Conservation (phyloP, 2,888 invertebrate species). For the Tryphoninae sp. region DNA sequence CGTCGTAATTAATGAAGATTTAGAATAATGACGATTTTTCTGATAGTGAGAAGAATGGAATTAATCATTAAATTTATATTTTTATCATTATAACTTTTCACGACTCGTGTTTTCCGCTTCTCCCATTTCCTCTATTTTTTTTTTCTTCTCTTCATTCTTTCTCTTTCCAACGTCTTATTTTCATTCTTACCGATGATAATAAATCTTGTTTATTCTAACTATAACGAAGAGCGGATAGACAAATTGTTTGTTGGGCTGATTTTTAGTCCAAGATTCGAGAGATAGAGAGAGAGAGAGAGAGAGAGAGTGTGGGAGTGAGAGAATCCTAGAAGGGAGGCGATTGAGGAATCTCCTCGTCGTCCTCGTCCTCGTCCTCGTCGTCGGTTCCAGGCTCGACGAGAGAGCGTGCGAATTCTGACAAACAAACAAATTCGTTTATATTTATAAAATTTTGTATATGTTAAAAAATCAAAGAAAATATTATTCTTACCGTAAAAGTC, state of each 20-base stretch:
- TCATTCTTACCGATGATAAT: conserved; percentile 27
- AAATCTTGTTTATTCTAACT: conserved; percentile 54
- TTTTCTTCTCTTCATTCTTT: conserved; percentile 10
- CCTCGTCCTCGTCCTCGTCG: conserved; percentile 89
- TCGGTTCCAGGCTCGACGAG: conserved; percentile 89
- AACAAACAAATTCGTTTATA: no score
- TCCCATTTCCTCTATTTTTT: neutral
- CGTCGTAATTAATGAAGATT: conserved; percentile 49
- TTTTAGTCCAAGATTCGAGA: conserved; percentile 23
- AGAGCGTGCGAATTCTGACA: conserved; percentile 90
- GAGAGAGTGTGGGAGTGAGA: neutral
- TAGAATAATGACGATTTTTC: conserved; percentile 57
- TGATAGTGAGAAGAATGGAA: conserved; percentile 61
- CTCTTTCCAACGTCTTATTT: conserved; percentile 4
- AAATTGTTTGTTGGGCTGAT: conserved; percentile 8
- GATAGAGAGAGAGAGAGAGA: conserved; percentile 1
- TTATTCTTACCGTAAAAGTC: conserved; percentile 91
- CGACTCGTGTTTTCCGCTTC: conserved; percentile 20
- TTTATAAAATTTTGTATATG: no score
- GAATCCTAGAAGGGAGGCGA: conserved; percentile 75
- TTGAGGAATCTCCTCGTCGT: conserved; percentile 85
- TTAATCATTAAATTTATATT: conserved; percentile 47
- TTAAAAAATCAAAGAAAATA: neutral
- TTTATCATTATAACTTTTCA: conserved; percentile 43
- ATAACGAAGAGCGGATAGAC: conserved; percentile 47